These are phyloP conservation scores for Thalassarche chlororhynchos DNA, from an alignment of 2,113 vertebrate genomes.

Conservation along the genomic window DNA sequence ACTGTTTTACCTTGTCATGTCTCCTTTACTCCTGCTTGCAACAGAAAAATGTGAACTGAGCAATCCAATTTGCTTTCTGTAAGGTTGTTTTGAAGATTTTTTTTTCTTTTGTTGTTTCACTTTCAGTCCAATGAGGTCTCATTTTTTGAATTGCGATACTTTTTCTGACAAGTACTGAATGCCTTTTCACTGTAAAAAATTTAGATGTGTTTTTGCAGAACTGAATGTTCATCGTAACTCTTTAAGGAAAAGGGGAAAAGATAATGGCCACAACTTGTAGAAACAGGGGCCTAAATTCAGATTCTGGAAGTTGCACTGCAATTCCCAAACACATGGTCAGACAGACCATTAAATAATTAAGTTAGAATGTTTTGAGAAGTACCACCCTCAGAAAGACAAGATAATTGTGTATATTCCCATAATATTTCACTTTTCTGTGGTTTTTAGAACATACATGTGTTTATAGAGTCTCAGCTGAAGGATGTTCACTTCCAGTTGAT, in stretches of 20 bases:
- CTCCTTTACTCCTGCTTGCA: background rate
- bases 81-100: background rate
- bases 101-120: background rate
- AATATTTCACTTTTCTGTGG: background rate
- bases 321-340: background rate
- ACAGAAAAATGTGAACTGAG: background rate
- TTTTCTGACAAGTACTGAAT: background rate
- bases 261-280: background rate
- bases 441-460: background rate
- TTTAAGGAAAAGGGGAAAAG: background rate
- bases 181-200: background rate
- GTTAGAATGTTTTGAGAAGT: background rate
- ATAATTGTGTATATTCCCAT: background rate
- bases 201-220: background rate
- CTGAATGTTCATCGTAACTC: background rate
- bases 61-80: background rate
- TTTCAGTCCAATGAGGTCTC: background rate
- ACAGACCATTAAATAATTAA: background rate
- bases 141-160: background rate
- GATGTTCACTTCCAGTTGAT: background rate
- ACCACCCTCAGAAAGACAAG: background rate
- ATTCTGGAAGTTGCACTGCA: background rate
- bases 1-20: background rate
- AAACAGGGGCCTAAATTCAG: background rate
- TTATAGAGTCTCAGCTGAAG: background rate